These are phyloP conservation scores for Amblyraja radiata DNA, from an alignment of 2,797 vertebrate species.

Conservation along the genomic window DNA sequence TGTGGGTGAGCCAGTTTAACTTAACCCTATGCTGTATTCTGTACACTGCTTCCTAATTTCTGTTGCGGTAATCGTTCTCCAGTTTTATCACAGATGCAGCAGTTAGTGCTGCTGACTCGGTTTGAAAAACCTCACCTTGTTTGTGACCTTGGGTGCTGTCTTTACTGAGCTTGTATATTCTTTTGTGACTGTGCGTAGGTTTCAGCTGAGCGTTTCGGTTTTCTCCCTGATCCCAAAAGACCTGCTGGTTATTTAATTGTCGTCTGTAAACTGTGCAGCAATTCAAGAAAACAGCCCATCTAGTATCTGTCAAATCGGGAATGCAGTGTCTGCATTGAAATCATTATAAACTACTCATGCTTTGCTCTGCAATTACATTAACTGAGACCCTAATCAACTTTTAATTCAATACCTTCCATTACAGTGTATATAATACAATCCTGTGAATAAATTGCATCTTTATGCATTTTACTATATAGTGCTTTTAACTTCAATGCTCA, in stretches of 20 bases:
- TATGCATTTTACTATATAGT: neutral
- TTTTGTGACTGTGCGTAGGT: too few relatives aligned
- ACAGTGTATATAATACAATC: neutral
- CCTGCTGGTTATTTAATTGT: too few relatives aligned
- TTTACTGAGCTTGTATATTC: too few relatives aligned
- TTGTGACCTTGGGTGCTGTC: too few relatives aligned
- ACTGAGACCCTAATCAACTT: neutral
- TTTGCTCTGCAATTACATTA: conserved; percentile 6
- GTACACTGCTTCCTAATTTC: neutral
- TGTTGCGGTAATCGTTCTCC: neutral
- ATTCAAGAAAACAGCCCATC: neutral
- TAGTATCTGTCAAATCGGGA: neutral
- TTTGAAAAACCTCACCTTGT: too few relatives aligned
- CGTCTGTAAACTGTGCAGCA: too few relatives aligned
- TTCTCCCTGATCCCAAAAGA: too few relatives aligned
- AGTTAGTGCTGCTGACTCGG: too few relatives aligned
- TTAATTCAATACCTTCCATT: neutral
- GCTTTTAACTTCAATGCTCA: neutral
- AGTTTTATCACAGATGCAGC: too few relatives aligned
- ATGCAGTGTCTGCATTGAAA: neutral
- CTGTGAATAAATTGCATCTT: neutral
- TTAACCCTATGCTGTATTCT: neutral
- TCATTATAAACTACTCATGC: neutral
- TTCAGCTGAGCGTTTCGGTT: too few relatives aligned
- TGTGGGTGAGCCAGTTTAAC: neutral